These are phyloP conservation scores for Pyrgilauda ruficollis DNA, from an alignment of 2,113 vertebrate species.

Conservation along the genomic window DNA sequence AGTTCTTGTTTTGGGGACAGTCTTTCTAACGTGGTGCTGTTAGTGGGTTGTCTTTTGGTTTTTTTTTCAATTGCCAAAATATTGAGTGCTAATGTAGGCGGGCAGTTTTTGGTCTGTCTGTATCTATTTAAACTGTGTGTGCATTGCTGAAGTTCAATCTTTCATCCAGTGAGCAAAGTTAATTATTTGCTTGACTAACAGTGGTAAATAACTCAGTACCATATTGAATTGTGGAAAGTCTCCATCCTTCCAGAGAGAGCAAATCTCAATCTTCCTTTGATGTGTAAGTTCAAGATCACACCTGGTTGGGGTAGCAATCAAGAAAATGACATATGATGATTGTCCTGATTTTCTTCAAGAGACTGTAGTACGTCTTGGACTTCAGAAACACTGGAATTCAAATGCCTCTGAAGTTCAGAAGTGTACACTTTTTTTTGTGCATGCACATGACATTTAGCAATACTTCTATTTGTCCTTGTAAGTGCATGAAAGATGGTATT, in stretches of 20 bases:
- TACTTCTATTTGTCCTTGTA: background rate
- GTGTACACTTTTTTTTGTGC: background rate
- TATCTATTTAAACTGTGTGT: background rate
- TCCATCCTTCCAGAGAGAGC: background rate
- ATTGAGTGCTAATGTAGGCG: background rate
- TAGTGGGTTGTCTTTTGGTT: background rate
- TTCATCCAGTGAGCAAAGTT: background rate
- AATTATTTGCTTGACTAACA: background rate
- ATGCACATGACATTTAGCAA: rapidly evolving
- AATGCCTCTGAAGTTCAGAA: background rate
- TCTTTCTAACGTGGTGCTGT: background rate
- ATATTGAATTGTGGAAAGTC: background rate
- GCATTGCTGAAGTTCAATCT: background rate
- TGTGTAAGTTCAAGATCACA: background rate
- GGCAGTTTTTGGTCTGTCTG: background rate
- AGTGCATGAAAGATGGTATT: background rate
- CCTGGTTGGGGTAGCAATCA: background rate
- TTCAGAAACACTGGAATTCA: background rate
- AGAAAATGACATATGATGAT: background rate
- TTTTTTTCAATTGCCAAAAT: background rate
- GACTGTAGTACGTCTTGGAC: background rate
- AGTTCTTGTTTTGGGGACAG: background rate
- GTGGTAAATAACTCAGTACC: background rate
- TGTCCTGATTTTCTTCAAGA: background rate
- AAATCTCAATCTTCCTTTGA: background rate